Evolutionary conservation across 1,140 invertebrate species (phyloP).

Genomic region (Caenorhabditis remanei): DNA sequence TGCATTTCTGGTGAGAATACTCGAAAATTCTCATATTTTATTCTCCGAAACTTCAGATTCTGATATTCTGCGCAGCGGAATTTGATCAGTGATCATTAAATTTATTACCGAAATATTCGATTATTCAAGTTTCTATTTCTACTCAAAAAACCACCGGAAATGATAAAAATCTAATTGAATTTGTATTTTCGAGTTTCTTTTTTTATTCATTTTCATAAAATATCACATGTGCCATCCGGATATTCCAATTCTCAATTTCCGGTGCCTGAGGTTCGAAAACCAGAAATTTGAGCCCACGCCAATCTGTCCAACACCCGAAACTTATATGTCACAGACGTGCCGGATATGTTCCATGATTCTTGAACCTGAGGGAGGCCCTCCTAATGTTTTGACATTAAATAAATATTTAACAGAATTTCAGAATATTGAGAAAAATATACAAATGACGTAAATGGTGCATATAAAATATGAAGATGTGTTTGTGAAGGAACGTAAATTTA

Average conservation of each 20-base stretch:
- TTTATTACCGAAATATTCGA: background rate
- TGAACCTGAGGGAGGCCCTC: background rate
- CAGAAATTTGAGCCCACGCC: slow-evolving; percentile 25
- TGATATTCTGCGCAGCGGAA: background rate
- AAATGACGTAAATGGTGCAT: slow-evolving; percentile 50
- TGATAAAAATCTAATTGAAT: background rate
- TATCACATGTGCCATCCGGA: background rate
- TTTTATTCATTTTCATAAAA: background rate
- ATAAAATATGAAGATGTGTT: background rate
- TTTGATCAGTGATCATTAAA: background rate
- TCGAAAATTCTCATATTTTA: slow-evolving; percentile 1
- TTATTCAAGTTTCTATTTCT: background rate
- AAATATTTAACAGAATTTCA: slow-evolving; percentile 1
- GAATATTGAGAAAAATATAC: slow-evolving; percentile 1
- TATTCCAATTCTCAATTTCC: slow-evolving; percentile 1
- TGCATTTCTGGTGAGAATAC: slow-evolving; percentile 3
- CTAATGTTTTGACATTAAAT: background rate
- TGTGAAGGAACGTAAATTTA: slow-evolving; percentile 27
- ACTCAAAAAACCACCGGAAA: background rate
- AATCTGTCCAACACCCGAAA: background rate
- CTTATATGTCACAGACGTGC: background rate
- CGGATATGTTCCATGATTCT: slow-evolving; percentile 15
- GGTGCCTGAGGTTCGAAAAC: slow-evolving; percentile 7
- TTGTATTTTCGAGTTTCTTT: background rate
- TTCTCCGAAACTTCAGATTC: background rate